phyloP scores from a whole-genome alignment of 2,888 invertebrate species.

The Cabera pusaria region DNA sequence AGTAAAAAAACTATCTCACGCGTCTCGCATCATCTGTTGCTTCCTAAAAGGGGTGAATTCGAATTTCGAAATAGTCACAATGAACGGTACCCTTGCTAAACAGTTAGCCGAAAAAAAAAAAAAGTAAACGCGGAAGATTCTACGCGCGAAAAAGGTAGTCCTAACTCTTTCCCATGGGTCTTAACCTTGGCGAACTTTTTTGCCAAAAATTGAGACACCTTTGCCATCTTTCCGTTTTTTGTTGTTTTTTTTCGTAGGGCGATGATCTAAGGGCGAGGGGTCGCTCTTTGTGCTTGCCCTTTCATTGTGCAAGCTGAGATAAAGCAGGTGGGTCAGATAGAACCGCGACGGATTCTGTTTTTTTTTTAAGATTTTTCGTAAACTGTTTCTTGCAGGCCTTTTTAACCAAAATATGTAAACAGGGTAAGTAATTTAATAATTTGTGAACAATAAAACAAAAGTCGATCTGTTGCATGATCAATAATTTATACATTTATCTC shows the following conservation, averaged over 20 bases:
- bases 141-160: constrained; percentile 56
- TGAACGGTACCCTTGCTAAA: constrained; percentile 67
- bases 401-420: no score
- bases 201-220: constrained; percentile 78
- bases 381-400: no score
- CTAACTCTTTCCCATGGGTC: constrained; percentile 83
- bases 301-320: constrained; percentile 60
- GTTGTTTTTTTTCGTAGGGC: constrained; percentile 48
- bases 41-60: constrained; percentile 78
- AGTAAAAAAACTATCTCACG: constrained; percentile 77
- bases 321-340: constrained; percentile 76
- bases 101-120: constrained; percentile 65
- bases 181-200: constrained; percentile 77
- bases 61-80: constrained; percentile 52
- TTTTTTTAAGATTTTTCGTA: no score
- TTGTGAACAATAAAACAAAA: no score
- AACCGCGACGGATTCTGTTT: not conserved
- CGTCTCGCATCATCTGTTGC: constrained; percentile 63
- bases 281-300: constrained; percentile 57
- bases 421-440: no score
- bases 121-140: constrained; percentile 70
- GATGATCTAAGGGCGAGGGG: constrained; percentile 61
- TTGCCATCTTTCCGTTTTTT: constrained; percentile 79
- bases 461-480: no score
- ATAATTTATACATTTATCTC: no score